phyloP scores from a whole-genome alignment of 2,113 vertebrate species.

The Peucedramus taeniatus region DNA sequence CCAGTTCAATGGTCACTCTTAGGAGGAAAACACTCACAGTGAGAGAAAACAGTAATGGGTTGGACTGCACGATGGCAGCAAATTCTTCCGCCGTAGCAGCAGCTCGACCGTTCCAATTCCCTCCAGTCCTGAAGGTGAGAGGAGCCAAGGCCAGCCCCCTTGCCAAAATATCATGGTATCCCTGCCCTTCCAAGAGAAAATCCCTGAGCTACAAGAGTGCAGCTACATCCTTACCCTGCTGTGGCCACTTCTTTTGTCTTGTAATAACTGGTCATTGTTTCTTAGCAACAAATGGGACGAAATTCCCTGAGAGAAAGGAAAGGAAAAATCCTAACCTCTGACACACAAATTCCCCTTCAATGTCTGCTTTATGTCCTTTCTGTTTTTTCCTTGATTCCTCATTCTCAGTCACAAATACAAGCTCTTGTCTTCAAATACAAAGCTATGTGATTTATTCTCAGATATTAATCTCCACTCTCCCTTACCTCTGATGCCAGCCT shows the following conservation, averaged over 20 bases:
- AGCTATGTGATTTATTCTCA: background rate
- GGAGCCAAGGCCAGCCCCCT: background rate
- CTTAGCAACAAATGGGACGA: background rate
- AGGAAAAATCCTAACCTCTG: background rate
- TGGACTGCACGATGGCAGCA: background rate
- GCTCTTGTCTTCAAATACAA: background rate
- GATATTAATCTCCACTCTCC: background rate
- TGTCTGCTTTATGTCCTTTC: background rate
- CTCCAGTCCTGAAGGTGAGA: accelerated
- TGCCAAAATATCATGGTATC: too few relatives aligned
- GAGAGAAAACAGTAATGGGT: too few relatives aligned
- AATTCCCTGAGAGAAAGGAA: background rate
- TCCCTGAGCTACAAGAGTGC: background rate
- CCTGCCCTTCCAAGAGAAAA: background rate
- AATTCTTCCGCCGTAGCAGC: background rate
- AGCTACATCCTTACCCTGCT: background rate
- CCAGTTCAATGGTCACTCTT: background rate
- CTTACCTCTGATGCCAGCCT: background rate
- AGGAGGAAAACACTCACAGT: background rate
- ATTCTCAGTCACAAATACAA: background rate
- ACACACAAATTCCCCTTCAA: background rate
- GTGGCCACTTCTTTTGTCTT: background rate
- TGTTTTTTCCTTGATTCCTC: background rate
- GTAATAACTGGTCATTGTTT: too few relatives aligned
- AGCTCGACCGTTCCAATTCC: too few relatives aligned